Base-by-base conservation (phyloP, 2,113 vertebrate species). In the Pyxicephalus adspersus region DNA sequence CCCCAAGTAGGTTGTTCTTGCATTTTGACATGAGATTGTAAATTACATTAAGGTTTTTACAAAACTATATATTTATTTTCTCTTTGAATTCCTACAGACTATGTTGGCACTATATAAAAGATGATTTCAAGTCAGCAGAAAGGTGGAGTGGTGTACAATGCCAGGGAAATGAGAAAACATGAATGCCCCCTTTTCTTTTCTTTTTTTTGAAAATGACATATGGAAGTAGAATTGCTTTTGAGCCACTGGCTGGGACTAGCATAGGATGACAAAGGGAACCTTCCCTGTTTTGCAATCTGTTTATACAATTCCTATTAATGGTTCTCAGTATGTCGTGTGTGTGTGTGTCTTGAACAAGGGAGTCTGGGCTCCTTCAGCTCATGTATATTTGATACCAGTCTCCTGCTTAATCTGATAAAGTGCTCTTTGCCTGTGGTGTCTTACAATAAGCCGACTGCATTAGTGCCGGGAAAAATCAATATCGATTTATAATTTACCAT, bases 401-500 rank as follows among this genome's bases (percentile, higher is more conserved):
- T 93, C 93, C 91, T 92, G 90, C 92, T 92, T 95, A 95, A 95
- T 95, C 94, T 95, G 92, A 95, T 95, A 96, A 95, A 95, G 94
- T 95, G 95, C 93, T 94, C 92, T 95, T 92, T 92, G 92, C 91
- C 92, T 92, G 91, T 93, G 89, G 92, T 94, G 93, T 93, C 93
- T 93, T 94, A 95, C 94, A 94, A 92, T 95, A 95, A 94, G 93
- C 92, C 91, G 88, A 90, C 90, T 93, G 92, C 93, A 94, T 94
- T 94, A 92, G 93, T 92, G 92, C 93, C 90, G 91, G 90, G 92
- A 95, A 95, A 96, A 97, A 98, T 98, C 97, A 98, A 98, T 98
- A 98, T 94, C 94, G 94, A 98, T 98, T 97, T 97, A 98, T 98
- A 97, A 98, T 98, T 98, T 96, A 98, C 96, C 96, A 96, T 96